Evolutionary conservation across 2,797 vertebrate genomes (phyloP).

Genomic region (Lacerta agilis): DNA sequence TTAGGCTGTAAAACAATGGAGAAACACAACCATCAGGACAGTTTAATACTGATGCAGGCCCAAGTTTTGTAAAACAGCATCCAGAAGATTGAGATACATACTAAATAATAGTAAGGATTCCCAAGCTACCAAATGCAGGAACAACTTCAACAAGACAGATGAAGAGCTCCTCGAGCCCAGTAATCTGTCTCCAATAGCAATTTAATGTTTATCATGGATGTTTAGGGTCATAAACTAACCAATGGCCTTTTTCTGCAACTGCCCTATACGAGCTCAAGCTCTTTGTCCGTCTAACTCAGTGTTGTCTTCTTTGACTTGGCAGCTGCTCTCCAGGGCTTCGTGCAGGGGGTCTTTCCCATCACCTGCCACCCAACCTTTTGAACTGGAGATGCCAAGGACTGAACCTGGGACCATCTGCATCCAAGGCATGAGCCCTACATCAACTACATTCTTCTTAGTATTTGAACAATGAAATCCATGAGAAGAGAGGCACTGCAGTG

Average conservation of each 20-base stretch:
- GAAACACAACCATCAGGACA: fast-evolving
- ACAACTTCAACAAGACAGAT: neutral
- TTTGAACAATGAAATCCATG: no score
- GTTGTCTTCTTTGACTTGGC: neutral
- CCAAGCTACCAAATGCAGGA: neutral
- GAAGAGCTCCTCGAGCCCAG: neutral
- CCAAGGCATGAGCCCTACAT: no score
- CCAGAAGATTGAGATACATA: neutral
- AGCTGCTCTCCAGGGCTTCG: neutral
- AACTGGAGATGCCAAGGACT: no score
- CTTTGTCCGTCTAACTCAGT: neutral
- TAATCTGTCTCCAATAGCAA: neutral
- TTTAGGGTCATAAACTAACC: neutral
- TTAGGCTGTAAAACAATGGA: conserved; percentile 80
- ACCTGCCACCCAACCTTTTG: no score
- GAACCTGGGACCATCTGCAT: no score
- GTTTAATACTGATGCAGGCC: neutral
- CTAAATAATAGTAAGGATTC: neutral
- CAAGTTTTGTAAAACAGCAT: neutral
- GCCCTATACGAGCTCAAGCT: neutral
- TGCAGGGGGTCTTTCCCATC: no score
- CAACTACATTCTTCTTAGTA: no score
- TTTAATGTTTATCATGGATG: neutral
- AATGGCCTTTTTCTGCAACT: neutral
- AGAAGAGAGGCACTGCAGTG: no score